Base-by-base conservation (phyloP, 2,113 vertebrate species). In the Zootoca vivipara region DNA sequence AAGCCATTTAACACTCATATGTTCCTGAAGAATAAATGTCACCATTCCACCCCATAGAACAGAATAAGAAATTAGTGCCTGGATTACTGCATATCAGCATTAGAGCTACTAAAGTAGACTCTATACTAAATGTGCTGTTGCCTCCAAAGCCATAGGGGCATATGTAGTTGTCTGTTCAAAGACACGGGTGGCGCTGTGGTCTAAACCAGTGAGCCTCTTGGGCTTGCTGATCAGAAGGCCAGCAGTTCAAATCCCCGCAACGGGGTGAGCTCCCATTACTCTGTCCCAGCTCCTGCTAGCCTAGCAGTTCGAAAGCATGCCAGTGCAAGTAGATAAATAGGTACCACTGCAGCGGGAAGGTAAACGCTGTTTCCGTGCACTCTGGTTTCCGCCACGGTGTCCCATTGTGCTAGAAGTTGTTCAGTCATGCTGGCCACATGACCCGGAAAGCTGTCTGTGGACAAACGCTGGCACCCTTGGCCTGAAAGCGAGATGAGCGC, bases 1-100 rank as follows among this genome's bases (percentile, higher is more conserved):
- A 10, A 85, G 1, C 24, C 56, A 46, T 65, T 62, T 38, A 75
- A 12, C 46, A 80, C 20, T 70, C 35, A 28, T 69, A 33, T 30
- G 33, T 35, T 78, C 64, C 33, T 52, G 67, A 56, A 80, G 42
- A 80, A 40, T 78, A n/a, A 46, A 80, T 56, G 46, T 74, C 7
- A 77, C 5, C 78, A 38, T 81, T 64, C 87, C 10, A n/a, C n/a
- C 3, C 3, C n/a, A 79, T 56, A 79, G 33, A 1, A 22, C 1
- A 72, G 40, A 7, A 1, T 65, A 69, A 84, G 77, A 83, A 74
- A 70, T 62, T 90, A 91, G 89, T 65, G 22, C n/a, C 10, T 2
- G 62, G 9, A 72, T 2, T 13, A 40, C 26, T 30, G 12, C 12
- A 73, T n/a, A 73, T 35, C 22, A 1, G 20, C 38, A 79, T 58